Evolutionary conservation across 2,797 vertebrate genomes (phyloP).

Genomic region (Knipowitschia caucasica): DNA sequence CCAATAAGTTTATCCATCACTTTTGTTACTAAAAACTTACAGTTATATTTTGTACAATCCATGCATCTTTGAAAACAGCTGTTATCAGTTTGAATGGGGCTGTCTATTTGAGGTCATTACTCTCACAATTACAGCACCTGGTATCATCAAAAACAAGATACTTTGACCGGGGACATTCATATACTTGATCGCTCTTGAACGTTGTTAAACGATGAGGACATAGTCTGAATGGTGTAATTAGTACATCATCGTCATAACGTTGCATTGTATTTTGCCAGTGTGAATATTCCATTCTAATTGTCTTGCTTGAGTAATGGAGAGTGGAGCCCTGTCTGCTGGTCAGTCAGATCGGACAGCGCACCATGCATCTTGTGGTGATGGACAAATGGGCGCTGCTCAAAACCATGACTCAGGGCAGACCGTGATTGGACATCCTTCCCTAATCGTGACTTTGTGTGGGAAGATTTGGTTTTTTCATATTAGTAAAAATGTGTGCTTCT

Average conservation of each 20-base stretch:
- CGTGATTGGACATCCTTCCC: conserved; percentile 54
- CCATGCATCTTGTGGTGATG: conserved; percentile 71
- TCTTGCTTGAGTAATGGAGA: conserved; percentile 43
- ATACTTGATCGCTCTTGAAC: conserved; percentile 13
- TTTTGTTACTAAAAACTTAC: neutral
- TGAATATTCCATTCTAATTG: neutral
- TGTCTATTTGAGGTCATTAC: conserved; percentile 64
- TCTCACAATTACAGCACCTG: conserved; percentile 66
- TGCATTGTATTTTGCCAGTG: conserved; percentile 4
- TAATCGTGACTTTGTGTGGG: conserved; percentile 56
- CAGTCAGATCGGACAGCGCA: conserved; percentile 59
- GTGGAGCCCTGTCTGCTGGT: conserved; percentile 32
- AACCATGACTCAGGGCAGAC: conserved; percentile 50
- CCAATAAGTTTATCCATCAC: neutral
- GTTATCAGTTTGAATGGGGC: conserved; percentile 72
- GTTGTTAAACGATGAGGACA: conserved; percentile 9
- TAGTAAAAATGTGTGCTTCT: conserved; percentile 68
- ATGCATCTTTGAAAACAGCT: too few species aligned
- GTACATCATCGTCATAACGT: conserved; percentile 13
- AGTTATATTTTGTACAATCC: conserved; percentile 24
- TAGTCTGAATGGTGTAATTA: conserved; percentile 12
- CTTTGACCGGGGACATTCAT: conserved; percentile 28
- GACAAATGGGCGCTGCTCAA: conserved; percentile 43
- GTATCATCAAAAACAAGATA: conserved; percentile 57
- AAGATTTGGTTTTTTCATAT: conserved; percentile 72